Base-by-base conservation (phyloP, 2,797 vertebrate species). In the Phrynocephalus guinanensis region DNA sequence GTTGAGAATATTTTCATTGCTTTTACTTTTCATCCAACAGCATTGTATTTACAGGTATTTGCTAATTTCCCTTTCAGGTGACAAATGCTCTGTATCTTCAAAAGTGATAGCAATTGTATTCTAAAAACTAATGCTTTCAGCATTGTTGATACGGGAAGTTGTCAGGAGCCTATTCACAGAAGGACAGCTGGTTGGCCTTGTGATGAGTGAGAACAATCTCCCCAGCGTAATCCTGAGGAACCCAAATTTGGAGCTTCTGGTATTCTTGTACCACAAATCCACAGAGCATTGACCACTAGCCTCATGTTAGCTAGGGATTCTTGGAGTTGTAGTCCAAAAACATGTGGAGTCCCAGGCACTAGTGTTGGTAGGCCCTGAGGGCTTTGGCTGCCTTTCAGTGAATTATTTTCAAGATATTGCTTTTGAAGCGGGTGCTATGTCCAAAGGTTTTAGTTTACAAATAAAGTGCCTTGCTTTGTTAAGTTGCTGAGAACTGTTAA, bases 11-110 rank as follows among this genome's bases (percentile, higher is more conserved):
- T 88, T 90, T 56, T 50, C 89, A 79, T 82, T 87, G n/a, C n/a
- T 89, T 87, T 86, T 0, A 1, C 8, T 80, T 91, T 90, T 88
- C 77, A 87, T 85, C 70, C 75, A 85, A 6, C 10, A 56, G 77
- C 48, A 52, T 18, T 22, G n/a, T 60, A 60, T 83, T 84, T 63
- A 60, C 78, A 44, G 75, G 76, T 66, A 67, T 77, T 85, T 77
- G 67, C 38, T 67, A 77, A 60, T 73, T 26, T 44, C 30, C 30
- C 2, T 60, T 60, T 83, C 70, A 60, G 48, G 33, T 26, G 22
- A 26, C 22, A 81, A 26, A 81, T 26, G 5, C 33, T 28, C 48
- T 13, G 5, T 67, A 68, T 22, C 22, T 13, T 82, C 28, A 79
- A 16, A 67, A 24, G 28, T 77, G 67, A 8, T 18, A 63, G 60